Evolutionary conservation across 2,113 vertebrate species (phyloP).

Genomic region (Lepidothrix coronata): DNA sequence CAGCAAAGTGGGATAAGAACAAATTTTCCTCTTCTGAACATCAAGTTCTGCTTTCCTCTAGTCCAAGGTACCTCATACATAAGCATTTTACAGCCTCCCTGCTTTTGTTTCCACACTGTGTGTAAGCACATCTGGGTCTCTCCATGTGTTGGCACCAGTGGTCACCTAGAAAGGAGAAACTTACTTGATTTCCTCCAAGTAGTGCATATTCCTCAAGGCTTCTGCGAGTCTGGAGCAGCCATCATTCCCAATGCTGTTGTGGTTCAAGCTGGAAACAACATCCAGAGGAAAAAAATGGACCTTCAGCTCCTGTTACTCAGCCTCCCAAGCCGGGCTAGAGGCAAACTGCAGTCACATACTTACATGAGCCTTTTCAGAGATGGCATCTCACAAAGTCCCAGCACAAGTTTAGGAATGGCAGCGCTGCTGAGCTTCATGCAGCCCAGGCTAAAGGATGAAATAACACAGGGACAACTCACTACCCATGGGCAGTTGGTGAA

Average conservation of each 20-base stretch:
- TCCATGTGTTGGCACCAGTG: not conserved
- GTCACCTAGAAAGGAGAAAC: slow-evolving; percentile 12
- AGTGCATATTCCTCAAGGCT: slow-evolving; percentile 60
- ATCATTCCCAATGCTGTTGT: not conserved
- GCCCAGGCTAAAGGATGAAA: slow-evolving; percentile 74
- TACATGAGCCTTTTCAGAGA: slow-evolving; percentile 77
- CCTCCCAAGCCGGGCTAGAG: fast-evolving
- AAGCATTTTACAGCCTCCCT: not conserved
- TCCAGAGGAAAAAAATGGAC: not conserved
- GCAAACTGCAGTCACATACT: slow-evolving; percentile 22
- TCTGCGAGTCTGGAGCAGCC: slow-evolving; percentile 54
- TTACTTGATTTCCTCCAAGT: slow-evolving; percentile 79
- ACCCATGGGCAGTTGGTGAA: fast-evolving
- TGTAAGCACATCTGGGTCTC: not conserved
- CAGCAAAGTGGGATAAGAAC: not conserved
- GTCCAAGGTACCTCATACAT: not conserved
- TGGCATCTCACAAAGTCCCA: slow-evolving; percentile 52
- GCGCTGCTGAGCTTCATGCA: slow-evolving; percentile 61
- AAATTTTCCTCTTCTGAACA: not conserved
- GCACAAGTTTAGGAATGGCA: slow-evolving; percentile 49
- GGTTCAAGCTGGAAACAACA: slow-evolving; percentile 74
- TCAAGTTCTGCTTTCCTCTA: not conserved
- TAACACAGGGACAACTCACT: not conserved
- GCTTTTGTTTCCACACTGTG: not conserved
- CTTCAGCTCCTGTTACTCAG: not conserved